Evolutionary conservation across 1,140 invertebrate species (phyloP), one percentile per base, ranked within the genome.

Genomic region (Cheumatopsyche charites): DNA sequence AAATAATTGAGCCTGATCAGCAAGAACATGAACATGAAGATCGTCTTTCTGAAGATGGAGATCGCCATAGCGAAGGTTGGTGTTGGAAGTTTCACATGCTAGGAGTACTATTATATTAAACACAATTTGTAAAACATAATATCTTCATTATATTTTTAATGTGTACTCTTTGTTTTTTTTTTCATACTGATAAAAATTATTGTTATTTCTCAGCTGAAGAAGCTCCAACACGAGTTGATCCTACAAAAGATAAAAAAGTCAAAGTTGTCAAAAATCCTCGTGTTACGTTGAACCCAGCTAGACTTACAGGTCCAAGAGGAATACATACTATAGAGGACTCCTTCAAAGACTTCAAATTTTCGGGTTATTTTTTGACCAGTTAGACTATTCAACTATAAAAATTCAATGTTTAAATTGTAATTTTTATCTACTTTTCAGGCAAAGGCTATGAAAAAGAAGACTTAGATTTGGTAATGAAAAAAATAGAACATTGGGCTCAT

Each of bases 401-500:
- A 45, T 43, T 66, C 45, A 25, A 15, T 61, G 21, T 52, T 15
- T 52, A 52, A 19, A 2, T 19, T 52, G 9, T 52, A 19, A 36
- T 36, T 4, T 36, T 47, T 47, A 47, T 47, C 9, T 47, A 15
- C 12, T 71, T 71, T 29, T 29, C 58, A 84, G 83, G 83, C 17
- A 90, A 92, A 85, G 92, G 93, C 0, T 84, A 92, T 81, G 95
- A 97, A 83, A 89, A 88, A 71, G 82, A 90, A 73, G 95, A 98
- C 84, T 83, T 98, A 13, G 87, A 94, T 78, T 79, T 88, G 58
- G 82, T 97, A 0, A 87, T 98, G 83, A 90, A 91, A 45, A 90
- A 89, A 75, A 78, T 97, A 63, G 94, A 98, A 77, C 95, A 97
- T 78, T 98, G 96, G 96, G 90, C 90, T 1, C 94, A 97, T 80